Base-by-base conservation (phyloP, 92 coral and sea anemone species). In the Bergia sp. region DNA sequence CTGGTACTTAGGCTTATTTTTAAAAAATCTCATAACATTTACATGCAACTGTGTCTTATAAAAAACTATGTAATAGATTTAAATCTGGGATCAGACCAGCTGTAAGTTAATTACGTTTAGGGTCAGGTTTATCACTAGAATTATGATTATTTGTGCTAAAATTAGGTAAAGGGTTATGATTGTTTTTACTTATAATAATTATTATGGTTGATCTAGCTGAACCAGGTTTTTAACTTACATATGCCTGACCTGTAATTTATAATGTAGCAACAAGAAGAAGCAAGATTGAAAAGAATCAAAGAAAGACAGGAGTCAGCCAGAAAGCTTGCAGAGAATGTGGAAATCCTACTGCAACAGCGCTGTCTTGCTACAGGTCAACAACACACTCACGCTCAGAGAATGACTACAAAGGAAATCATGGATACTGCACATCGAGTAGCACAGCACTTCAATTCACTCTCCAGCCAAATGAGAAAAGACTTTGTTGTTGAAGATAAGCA, bases 291-390 rank as follows among this genome's bases (percentile, higher is more conserved):
- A 91, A 91, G 98, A 88, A 97, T 97, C 76, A 96, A 94, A 76
- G 93, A 91, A n/a, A 90, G 98, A 90, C 98, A 97, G 86, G 98
- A 97, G 78, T 93, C 95, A 11, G 95, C 97, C 12, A 90, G 91
- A 92, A 95, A 92, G 88, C 97, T 96, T 77, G 97, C 96, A 55
- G 87, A 93, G 50, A 95, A 92, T 74, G 99, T 97, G 16, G 99
- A 96, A 79, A 86, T 92, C 58, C 90, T 97, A 36, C 90, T 97
- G 23, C 96, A 97, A 45, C 98, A 95, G 80, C 85, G 94, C 86
- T 91, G 93, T 40, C 91, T 95, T 43, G 86, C 96, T n/a, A 73
- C 79, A 67, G 95, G 94, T 44, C 49, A 82, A 1, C 44, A 72
- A 18, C 79, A 80, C 10, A 73, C 76, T 15, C 65, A 81, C 57